Percentiles rank a stretch among this genome's conserved stretches.
Conservation (phyloP, 2,888 invertebrate genomes). For the Stramonita haemastoma region DNA sequence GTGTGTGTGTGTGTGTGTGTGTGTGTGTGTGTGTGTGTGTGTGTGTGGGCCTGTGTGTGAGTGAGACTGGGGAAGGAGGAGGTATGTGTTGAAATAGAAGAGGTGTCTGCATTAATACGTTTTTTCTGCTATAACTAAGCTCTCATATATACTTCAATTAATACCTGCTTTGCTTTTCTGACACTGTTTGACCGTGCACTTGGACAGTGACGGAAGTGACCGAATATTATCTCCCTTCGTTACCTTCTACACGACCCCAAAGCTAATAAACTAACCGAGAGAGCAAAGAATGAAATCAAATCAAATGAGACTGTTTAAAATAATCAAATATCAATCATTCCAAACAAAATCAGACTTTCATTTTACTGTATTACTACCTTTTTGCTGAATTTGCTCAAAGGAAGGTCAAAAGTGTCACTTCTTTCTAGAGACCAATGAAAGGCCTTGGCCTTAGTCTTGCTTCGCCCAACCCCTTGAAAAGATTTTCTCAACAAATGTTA, state of each 20-base stretch:
- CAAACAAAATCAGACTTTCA: too few relatives aligned
- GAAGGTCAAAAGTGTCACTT: conserved; percentile 40
- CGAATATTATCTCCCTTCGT: neutral
- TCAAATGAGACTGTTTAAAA: too few relatives aligned
- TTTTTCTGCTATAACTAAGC: too few relatives aligned
- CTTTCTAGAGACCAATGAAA: neutral
- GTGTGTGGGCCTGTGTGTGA: neutral
- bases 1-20: too few relatives aligned
- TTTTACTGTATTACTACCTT: too few relatives aligned
- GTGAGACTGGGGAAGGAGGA: neutral
- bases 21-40: conserved; percentile 19
- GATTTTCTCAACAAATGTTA: neutral
- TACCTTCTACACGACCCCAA: neutral
- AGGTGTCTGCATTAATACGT: too few relatives aligned
- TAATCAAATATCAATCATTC: too few relatives aligned
- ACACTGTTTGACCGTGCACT: too few relatives aligned
- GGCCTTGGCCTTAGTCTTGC: neutral
- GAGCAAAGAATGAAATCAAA: too few relatives aligned
- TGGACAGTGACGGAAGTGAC: neutral
- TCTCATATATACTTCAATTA: too few relatives aligned
- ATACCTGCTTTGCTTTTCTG: too few relatives aligned
- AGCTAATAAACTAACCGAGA: neutral
- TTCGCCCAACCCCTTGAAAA: neutral
- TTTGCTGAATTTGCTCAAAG: neutral
- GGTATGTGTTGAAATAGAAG: neutral